Conservation (phyloP, 2,113 vertebrate species). For the Oreochromis niloticus region DNA sequence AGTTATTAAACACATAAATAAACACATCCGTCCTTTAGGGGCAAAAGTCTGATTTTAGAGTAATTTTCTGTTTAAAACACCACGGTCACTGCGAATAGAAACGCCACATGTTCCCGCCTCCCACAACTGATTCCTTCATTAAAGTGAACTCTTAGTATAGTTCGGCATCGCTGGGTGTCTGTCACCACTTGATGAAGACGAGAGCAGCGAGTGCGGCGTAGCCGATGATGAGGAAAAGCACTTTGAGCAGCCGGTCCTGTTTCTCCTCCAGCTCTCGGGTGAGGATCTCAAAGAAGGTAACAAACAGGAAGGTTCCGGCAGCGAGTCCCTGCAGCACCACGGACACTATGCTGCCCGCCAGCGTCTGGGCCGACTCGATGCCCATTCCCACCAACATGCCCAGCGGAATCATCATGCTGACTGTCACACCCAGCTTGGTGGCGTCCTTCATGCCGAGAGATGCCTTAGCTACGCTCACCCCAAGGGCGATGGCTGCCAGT, state of each 20-base stretch:
- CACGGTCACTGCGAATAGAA: not conserved
- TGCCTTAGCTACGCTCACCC: constrained; percentile 82
- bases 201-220: constrained; percentile 79
- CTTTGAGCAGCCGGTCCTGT: constrained; percentile 82
- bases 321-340: constrained; percentile 86
- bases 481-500: constrained; percentile 82
- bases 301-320: constrained; percentile 86
- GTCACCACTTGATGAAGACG: constrained; percentile 85
- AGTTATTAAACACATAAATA: not conserved
- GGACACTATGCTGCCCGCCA: constrained; percentile 72
- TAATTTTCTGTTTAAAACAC: not conserved
- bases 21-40: not conserved
- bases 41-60: not conserved
- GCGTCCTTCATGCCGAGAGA: constrained; percentile 76
- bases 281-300: constrained; percentile 92
- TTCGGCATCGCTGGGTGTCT: not conserved
- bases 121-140: not conserved
- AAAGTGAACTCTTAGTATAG: not conserved
- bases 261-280: constrained; percentile 87
- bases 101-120: not conserved
- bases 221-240: constrained; percentile 86
- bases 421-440: constrained; percentile 73
- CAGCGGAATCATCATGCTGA: constrained; percentile 86
- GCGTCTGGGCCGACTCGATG: constrained; percentile 75
- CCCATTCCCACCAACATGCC: constrained; percentile 81